phyloP scores from a whole-genome alignment of 2,888 invertebrate species.

The Candidula unifasciata region DNA sequence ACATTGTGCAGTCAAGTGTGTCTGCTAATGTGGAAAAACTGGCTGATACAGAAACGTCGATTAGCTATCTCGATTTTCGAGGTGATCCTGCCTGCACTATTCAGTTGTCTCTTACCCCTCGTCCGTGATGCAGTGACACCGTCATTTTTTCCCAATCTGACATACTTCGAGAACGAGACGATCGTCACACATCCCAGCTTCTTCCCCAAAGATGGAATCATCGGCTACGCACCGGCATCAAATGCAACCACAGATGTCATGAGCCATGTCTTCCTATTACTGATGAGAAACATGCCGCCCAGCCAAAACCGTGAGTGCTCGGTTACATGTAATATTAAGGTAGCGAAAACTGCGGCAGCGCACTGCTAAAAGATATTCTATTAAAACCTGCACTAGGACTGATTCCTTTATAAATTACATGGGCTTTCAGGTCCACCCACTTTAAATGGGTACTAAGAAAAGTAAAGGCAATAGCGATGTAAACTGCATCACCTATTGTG shows the following conservation, averaged over 20 bases:
- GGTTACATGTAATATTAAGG: not conserved
- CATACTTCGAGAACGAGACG: not conserved
- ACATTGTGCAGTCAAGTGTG: slow-evolving; percentile 61
- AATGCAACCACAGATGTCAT: slow-evolving; percentile 18
- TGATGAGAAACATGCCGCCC: not conserved
- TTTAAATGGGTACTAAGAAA: too few species aligned
- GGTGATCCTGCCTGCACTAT: slow-evolving; percentile 63
- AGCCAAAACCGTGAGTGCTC: slow-evolving; percentile 12
- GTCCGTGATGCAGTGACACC: slow-evolving; percentile 48
- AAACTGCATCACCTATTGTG: too few species aligned
- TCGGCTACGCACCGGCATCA: slow-evolving; percentile 35
- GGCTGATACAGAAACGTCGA: slow-evolving; percentile 63
- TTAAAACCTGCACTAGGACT: too few species aligned
- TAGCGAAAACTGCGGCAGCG: too few species aligned
- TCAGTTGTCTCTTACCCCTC: slow-evolving; percentile 61
- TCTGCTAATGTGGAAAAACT: slow-evolving; percentile 69
- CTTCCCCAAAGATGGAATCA: not conserved
- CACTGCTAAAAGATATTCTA: too few species aligned
- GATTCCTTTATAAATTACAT: too few species aligned
- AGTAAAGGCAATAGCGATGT: too few species aligned
- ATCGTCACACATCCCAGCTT: not conserved
- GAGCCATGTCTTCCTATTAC: not conserved
- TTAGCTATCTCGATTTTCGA: slow-evolving; percentile 66
- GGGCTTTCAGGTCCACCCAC: too few species aligned
- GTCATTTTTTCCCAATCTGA: not conserved